Base-by-base conservation (phyloP, 1,140 invertebrate genomes). In the Drosophila punjabiensis region DNA sequence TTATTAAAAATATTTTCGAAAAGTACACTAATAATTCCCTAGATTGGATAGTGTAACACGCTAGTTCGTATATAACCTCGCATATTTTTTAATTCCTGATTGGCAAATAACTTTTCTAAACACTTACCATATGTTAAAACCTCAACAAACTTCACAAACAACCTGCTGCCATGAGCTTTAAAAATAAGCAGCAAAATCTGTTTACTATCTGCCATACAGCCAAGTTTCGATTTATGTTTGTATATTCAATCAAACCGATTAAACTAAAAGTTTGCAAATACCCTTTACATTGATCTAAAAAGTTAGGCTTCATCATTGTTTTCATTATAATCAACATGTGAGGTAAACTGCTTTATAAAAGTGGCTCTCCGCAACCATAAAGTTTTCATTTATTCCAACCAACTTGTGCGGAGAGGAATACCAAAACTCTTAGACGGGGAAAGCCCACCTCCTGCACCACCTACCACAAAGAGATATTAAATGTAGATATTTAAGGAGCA, bases 391-490 rank as follows among this genome's bases (percentile, higher is more conserved):
- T 58, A 39, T 18, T 33, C 35, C 55, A 0, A 5, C 2, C 18
- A 14, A 24, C 45, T 24, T 24, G 20, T 24, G 20, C 20, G 24
- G 20, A 20, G 45, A 11, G 45, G 45, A 47, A 47, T 13, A 9
- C 18, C 4, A 47, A 47, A 16, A 16, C 28, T 32, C 28, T 24
- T 8, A 13, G 9, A 24, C 18, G 20, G 52, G 32, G 10, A 55
- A 55, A 33, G 2, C 18, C 14, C 55, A 10, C 14, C 33, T 2
- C 33, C 53, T 37, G 1, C 14, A 24, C 18, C 20, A 62, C 78
- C 78, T 61, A 79, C 48, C 28, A 32, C 50, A 43, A 87, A 76
- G 63, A 65, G 65, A 70, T 76, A 87, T 82, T 87, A 65, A 87
- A 82, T 68, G 55, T 63, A 60, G 61, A 73, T 73, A 48, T 79